These are phyloP conservation scores for Acrocephalus scirpaceus DNA, from an alignment of 2,797 vertebrate genomes.

Conservation along the genomic window DNA sequence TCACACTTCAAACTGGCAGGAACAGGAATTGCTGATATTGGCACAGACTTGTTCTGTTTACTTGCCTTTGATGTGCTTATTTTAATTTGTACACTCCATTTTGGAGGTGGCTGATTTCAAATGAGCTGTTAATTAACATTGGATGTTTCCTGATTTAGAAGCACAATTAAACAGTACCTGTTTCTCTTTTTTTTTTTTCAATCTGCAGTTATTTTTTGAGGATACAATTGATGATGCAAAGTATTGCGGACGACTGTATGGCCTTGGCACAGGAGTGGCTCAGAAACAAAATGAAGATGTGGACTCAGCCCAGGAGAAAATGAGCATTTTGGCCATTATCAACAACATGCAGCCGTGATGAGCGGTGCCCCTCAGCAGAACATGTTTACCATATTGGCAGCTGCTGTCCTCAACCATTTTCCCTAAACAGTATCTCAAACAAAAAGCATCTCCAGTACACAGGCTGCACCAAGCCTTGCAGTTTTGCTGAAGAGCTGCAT, in stretches of 20 bases:
- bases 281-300: slow-evolving; percentile 91
- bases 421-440: slow-evolving; percentile 13
- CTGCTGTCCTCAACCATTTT: slow-evolving; percentile 53
- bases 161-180: not conserved
- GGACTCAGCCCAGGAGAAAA: slow-evolving; percentile 82
- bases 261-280: slow-evolving; percentile 92
- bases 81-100: not conserved
- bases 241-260: slow-evolving; percentile 95
- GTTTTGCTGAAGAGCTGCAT: slow-evolving; percentile 67
- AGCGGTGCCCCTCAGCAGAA: not conserved
- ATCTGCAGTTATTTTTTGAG: slow-evolving; percentile 93
- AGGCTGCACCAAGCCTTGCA: slow-evolving; percentile 58
- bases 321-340: slow-evolving; percentile 83
- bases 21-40: not conserved
- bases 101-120: not conserved
- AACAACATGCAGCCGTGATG: slow-evolving; percentile 86
- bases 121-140: not conserved
- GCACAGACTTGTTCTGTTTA: not conserved
- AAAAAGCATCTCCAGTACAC: slow-evolving; percentile 24
- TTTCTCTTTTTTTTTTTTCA: not conserved
- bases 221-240: slow-evolving; percentile 99
- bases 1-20: not conserved
- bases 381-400: slow-evolving; percentile 41
- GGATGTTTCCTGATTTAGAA: not conserved
- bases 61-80: not conserved